Evolutionary conservation across 2,113 vertebrate genomes (phyloP), one percentile per base, ranked within the genome.

Genomic region (Tragelaphus imberbis): DNA sequence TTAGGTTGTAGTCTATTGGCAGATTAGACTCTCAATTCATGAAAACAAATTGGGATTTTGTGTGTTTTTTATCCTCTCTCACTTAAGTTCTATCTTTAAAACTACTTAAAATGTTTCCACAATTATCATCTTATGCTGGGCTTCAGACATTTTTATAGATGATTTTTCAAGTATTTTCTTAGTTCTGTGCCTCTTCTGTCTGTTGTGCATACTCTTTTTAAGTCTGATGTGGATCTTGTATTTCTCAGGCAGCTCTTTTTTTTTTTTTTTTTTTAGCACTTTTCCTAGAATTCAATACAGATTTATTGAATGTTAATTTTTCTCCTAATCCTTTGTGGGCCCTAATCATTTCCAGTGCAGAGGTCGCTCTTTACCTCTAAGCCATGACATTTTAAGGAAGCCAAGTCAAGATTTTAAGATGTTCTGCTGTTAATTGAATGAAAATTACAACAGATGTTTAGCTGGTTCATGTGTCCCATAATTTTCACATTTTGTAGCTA

Each of bases 371-470:
- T 75, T n/a, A 90, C 77, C 61, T 93, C 95, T 59, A 79, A 95
- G 96, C 88, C 86, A 89, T 94, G 94, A 91, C 93, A 96, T 97
- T 97, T 97, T 98, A 95, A 96, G 84, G 96, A 96, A 96, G 86
- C 71, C 94, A 97, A 95, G 80, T 88, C 47, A 53, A 95, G 47
- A 30, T 95, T 97, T 97, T 95, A 97, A 61, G 96, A 96, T 40
- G 51, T 27, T 97, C 97, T 97, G 93, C 79, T 97, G 97, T 96
- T 97, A 96, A 97, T 91, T 96, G 94, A 97, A 97, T 97, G 80
- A 97, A 97, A 97, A 98, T 94, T 97, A 97, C 93, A 97, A 85
- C 93, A 95, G 97, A 98, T 97, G 95, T 97, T 95, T 96, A 97
- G 80, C 91, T 90, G 53, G 61, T 95, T 98, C 89, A 97, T 96